Evolutionary conservation across 2,113 vertebrate species (phyloP).

Genomic region (Amphiprion percula): DNA sequence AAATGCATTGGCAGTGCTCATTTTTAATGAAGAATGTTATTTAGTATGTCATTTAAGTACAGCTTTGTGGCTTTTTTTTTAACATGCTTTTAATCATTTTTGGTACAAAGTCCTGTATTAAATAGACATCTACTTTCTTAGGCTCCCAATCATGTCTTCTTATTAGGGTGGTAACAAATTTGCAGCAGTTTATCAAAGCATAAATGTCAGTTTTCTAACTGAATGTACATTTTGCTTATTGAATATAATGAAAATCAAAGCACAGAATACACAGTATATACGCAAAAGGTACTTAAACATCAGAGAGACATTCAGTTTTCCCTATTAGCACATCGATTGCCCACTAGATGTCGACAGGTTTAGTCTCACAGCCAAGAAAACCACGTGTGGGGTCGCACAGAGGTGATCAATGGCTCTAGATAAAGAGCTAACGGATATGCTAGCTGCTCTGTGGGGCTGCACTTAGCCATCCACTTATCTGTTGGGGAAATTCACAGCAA

Average conservation of each 20-base stretch:
- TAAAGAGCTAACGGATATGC: not conserved
- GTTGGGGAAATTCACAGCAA: too few relatives aligned
- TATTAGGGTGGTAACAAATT: slow-evolving; percentile 24
- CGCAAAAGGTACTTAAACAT: not conserved
- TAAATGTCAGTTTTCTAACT: slow-evolving; percentile 41
- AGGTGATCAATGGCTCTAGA: not conserved
- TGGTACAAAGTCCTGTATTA: too few relatives aligned
- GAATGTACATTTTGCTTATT: not conserved
- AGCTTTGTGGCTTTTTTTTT: too few relatives aligned
- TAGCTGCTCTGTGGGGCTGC: not conserved
- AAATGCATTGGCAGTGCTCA: too few relatives aligned
- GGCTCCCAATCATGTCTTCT: slow-evolving; percentile 35
- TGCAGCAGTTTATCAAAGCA: slow-evolving; percentile 23
- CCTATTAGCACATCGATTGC: slow-evolving; percentile 4
- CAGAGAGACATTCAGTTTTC: slow-evolving; percentile 13
- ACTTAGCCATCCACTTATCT: not conserved
- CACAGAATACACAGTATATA: not conserved
- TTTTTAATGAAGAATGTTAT: too few relatives aligned
- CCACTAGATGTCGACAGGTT: slow-evolving; percentile 19
- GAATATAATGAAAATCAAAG: not conserved
- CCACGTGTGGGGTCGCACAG: not conserved
- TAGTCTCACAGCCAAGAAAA: not conserved
- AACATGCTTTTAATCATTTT: too few relatives aligned
- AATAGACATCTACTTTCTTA: too few relatives aligned
- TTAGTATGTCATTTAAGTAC: too few relatives aligned